These are phyloP conservation scores for Kradibia gibbosae DNA, from an alignment of 1,140 invertebrate species.

Conservation along the genomic window DNA sequence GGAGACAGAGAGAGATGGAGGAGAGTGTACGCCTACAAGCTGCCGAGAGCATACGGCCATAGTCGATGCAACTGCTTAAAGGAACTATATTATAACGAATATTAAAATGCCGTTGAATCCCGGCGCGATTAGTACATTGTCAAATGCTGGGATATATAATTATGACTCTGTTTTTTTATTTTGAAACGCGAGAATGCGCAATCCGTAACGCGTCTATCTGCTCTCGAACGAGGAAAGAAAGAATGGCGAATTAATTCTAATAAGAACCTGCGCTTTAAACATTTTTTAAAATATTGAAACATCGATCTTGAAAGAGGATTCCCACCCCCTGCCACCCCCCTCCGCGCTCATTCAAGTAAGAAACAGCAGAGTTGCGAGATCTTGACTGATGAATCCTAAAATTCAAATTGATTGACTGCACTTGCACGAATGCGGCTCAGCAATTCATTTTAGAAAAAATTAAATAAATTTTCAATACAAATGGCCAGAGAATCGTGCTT, in stretches of 20 bases:
- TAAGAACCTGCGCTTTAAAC: no score
- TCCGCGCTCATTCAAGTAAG: no score
- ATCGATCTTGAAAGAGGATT: background rate
- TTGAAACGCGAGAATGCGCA: background rate
- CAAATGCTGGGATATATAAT: constrained; percentile 12
- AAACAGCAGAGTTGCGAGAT: no score
- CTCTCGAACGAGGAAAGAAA: no score
- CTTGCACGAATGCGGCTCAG: no score
- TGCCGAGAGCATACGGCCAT: background rate
- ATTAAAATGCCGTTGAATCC: constrained; percentile 5
- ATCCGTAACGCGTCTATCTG: background rate
- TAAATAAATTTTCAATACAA: background rate
- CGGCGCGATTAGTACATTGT: constrained; percentile 41
- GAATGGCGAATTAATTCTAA: no score
- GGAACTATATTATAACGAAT: constrained; percentile 37
- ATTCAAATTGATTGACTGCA: no score
- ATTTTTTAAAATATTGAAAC: no score
- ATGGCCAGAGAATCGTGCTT: background rate
- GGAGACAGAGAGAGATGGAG: background rate
- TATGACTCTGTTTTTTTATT: constrained; percentile 16
- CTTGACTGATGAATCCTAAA: no score
- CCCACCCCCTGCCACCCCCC: background rate
- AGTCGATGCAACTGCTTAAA: constrained; percentile 10
- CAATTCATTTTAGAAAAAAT: no score
- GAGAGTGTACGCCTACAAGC: constrained; percentile 29